Base-by-base conservation (phyloP, 1,140 invertebrate species). In the Ceratina australensis region DNA sequence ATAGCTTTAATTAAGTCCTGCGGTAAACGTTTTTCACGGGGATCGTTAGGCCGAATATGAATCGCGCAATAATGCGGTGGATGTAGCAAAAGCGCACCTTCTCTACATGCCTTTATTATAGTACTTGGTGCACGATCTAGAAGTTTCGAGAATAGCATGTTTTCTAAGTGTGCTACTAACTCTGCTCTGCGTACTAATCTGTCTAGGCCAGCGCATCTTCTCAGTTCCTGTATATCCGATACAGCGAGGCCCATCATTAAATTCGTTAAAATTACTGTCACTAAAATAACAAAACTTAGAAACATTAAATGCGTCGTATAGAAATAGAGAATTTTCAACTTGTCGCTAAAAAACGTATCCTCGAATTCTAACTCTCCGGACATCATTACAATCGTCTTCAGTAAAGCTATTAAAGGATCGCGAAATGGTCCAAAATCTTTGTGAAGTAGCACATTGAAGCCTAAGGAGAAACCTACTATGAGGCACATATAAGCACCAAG, bases 351-450 rank as follows among this genome's bases (percentile, higher is more conserved):
- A 86, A 97, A 97, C 66, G 97, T 95, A 77, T 97, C 96, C 86
- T 97, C 96, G 83, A 96, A 97, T 88, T 97, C 96, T 42, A 97
- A 89, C 87, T 97, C 96, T 0, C 97, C 96, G 0, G 96, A 96
- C 96, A 98, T 97, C 96, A 98, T 97, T 59, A 97, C 95, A 3
- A 97, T 94, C 0, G 96, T 96, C 91, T 97, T 97, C 0, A 97
- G 88, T 0, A 97, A 85, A 0, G 94, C 93, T 69, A 94, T 91
- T 0, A 93, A 88, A 1, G 95, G 93, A 81, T 94, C 93, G 54
- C 91, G 90, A 86, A 96, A 96, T 0, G 96, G 93, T 5, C 94
- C 93, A 83, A 96, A 96, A 78, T 96, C 95, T 22, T 95, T 94
- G 86, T 97, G 96, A 10, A 42, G 33, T 42, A 97, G 90, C 16